Evolutionary conservation across 2,113 vertebrate genomes (phyloP), one percentile per base, ranked within the genome.

Genomic region (Nothoprocta pentlandii): DNA sequence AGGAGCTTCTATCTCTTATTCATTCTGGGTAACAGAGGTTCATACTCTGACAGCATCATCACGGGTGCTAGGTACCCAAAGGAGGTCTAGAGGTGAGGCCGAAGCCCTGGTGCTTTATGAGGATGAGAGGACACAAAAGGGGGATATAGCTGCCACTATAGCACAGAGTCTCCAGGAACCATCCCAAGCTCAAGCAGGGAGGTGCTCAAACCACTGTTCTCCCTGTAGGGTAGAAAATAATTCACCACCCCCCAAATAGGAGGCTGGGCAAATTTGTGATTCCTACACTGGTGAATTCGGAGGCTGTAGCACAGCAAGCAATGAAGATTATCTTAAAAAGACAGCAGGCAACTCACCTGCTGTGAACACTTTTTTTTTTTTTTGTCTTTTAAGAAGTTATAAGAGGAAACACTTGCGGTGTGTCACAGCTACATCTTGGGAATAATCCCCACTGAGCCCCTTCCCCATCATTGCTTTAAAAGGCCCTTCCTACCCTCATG

Each of bases 361-460:
- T 91, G 79, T 20, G 79, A 94, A 82, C 26, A 73, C 28, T 63
- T 56, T 53, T 53, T 53, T 28, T 87, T 62, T 58, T 49, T 49
- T 49, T 30, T 87, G 53, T 46, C 78, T 87, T 59, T 82, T 23
- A 30, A 78, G 26, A 87, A 85, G 73, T 59, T 89, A 56, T 42
- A 84, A 74, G 64, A 78, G 73, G 74, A 82, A 94, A 85, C 81
- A 90, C 77, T 85, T 91, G 41, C 63, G 42, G 78, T 8, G 30
- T 10, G 32, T 82, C 78, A 91, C 39, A 0, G 61, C 15, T 53
- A 89, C 93, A 74, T 66, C 71, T 82, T 58, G 71, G 76, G 87
- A 91, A 94, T 85, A 85, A 94, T 66, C 79, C 78, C 81, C 93
- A 80, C 67, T 25, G 47, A 95, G 87, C 62, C 84, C 74, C 58